Evolutionary conservation across 2,888 invertebrate genomes (phyloP).

Genomic region (Hololepta plana): DNA sequence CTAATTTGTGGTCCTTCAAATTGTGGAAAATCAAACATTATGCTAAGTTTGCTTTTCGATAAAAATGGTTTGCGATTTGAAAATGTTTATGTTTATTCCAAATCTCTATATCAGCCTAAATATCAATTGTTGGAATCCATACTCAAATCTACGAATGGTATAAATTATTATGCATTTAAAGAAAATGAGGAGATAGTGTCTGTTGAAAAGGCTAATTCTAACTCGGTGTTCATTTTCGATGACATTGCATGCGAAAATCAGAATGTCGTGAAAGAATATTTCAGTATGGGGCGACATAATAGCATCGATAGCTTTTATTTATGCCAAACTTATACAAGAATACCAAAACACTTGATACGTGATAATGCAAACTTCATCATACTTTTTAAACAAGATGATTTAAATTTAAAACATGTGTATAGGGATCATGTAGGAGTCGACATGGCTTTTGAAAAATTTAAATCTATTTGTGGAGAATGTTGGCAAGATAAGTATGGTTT

Average conservation of each 20-base stretch:
- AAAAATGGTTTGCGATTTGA: conserved; percentile 17
- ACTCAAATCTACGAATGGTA: conserved; percentile 9
- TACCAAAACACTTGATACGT: conserved; percentile 18
- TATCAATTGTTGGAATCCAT: conserved; percentile 11
- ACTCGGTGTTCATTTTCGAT: conserved; percentile 19
- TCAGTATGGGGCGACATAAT: conserved; percentile 15
- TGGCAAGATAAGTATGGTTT: conserved; percentile 7
- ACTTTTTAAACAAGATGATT: conserved; percentile 17
- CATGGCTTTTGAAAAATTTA: conserved; percentile 7
- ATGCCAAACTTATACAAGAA: conserved; percentile 15
- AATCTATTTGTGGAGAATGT: conserved; percentile 6
- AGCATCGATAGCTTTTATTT: conserved; percentile 16
- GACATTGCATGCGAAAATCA: conserved; percentile 17
- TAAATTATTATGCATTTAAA: conserved; percentile 9
- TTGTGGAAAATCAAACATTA: conserved; percentile 19
- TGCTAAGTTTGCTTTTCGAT: conserved; percentile 15
- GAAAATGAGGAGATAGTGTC: conserved; percentile 4
- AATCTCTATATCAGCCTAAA: conserved; percentile 3
- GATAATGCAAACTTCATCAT: conserved; percentile 18
- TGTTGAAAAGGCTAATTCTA: conserved; percentile 10
- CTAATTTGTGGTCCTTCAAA: conserved; percentile 14
- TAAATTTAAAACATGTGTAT: conserved; percentile 15
- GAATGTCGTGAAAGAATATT: conserved; percentile 14
- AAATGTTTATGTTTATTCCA: conserved; percentile 18
- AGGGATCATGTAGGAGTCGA: conserved; percentile 7